phyloP scores from a whole-genome alignment of 2,797 vertebrate genomes.

The Lepilemur septentrionalis region DNA sequence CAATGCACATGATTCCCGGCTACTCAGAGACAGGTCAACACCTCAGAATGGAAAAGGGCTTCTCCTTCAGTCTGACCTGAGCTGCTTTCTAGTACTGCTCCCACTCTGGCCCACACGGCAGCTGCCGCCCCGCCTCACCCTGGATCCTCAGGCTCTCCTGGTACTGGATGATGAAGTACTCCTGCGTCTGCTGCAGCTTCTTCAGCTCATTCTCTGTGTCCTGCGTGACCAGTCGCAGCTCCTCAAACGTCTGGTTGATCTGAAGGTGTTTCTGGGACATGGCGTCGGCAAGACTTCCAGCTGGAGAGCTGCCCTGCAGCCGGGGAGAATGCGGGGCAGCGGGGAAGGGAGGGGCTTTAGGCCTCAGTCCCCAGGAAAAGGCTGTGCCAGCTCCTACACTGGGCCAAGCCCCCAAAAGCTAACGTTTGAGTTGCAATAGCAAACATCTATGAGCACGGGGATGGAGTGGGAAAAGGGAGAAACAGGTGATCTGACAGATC shows the following conservation, averaged over 20 bases:
- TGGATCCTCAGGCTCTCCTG: slow-evolving; percentile 96
- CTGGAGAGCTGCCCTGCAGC: slow-evolving; percentile 84
- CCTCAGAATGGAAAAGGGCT: slow-evolving; percentile 65
- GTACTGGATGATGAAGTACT: slow-evolving; percentile 98
- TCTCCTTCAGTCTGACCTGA: background rate
- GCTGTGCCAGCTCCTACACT: background rate
- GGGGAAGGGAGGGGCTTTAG: background rate
- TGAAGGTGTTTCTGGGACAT: slow-evolving; percentile 96
- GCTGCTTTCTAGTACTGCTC: background rate
- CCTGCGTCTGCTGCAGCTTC: slow-evolving; percentile 95
- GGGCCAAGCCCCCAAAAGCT: background rate
- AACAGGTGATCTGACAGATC: background rate
- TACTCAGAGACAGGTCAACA: background rate
- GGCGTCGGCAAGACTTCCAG: slow-evolving; percentile 88
- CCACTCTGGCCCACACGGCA: slow-evolving; percentile 27
- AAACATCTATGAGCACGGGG: background rate
- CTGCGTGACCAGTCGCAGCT: slow-evolving; percentile 89
- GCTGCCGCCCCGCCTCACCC: slow-evolving; percentile 81
- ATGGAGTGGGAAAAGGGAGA: background rate
- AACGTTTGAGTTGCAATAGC: background rate
- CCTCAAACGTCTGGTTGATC: slow-evolving; percentile 92
- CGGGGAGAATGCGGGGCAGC: slow-evolving; percentile 75
- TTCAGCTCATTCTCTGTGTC: slow-evolving; percentile 94
- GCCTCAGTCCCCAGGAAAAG: background rate
- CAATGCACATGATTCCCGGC: background rate